Conservation (phyloP, 1,140 invertebrate species). For the Lepeophtheirus salmonis region DNA sequence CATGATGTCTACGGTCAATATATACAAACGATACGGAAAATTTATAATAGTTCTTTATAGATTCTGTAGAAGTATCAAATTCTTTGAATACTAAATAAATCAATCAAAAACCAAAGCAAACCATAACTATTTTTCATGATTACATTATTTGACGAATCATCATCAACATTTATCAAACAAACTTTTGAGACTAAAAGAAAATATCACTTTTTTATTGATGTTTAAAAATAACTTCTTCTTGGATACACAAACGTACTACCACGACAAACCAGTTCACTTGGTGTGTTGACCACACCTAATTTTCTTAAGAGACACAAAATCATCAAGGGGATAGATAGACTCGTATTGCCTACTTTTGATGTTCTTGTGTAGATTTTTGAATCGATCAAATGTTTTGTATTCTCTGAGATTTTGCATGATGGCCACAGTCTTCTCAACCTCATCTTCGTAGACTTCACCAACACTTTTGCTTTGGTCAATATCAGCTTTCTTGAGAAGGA, state of each 20-base stretch:
- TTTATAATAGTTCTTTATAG: too few relatives aligned
- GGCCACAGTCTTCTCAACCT: slow-evolving; percentile 92
- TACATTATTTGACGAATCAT: too few relatives aligned
- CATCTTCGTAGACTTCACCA: slow-evolving; percentile 93
- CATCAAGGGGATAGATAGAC: slow-evolving; percentile 78
- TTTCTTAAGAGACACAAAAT: slow-evolving; percentile 92
- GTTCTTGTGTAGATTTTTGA: slow-evolving; percentile 97
- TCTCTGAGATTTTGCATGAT: slow-evolving; percentile 93
- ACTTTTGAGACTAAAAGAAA: too few relatives aligned
- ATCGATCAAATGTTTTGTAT: slow-evolving; percentile 99
- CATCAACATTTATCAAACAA: too few relatives aligned
- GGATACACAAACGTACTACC: slow-evolving; percentile 97
- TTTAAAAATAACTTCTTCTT: slow-evolving; percentile 99
- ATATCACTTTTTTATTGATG: too few relatives aligned
- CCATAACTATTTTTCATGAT: too few relatives aligned
- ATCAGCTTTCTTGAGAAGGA: slow-evolving; percentile 94
- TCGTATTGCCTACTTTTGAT: slow-evolving; percentile 52
- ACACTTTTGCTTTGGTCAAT: slow-evolving; percentile 90
- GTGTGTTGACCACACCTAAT: slow-evolving; percentile 94
- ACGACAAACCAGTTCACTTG: slow-evolving; percentile 89
- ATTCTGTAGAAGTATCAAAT: too few relatives aligned
- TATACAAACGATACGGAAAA: too few relatives aligned
- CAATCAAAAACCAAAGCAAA: too few relatives aligned
- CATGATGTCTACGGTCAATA: too few relatives aligned
- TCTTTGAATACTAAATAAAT: too few relatives aligned